Conservation (phyloP, 1,140 invertebrate genomes). For the Ceratosolen fusciceps region DNA sequence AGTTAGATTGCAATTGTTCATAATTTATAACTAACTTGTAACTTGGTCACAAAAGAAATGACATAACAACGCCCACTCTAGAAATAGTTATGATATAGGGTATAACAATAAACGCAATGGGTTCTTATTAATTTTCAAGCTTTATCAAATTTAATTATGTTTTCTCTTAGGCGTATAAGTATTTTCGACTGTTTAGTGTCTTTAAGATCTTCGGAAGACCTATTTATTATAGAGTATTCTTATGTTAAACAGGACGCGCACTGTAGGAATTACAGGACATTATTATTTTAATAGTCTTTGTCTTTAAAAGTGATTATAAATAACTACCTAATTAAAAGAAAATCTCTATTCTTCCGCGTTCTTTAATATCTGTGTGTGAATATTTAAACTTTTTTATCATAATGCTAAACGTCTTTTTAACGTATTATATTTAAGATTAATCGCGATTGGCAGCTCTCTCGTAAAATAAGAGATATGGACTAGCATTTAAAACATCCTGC, state of each 20-base stretch:
- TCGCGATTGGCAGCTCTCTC: constrained; percentile 54
- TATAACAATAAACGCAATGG: neutral
- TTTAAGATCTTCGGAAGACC: neutral
- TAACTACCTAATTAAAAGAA: constrained; percentile 6
- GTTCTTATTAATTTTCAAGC: neutral
- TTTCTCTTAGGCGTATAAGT: neutral
- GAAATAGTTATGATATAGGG: constrained; percentile 15
- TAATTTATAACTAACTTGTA: too few relatives aligned
- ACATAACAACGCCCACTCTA: constrained; percentile 1
- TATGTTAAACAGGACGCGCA: constrained; percentile 1
- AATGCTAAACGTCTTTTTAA: constrained; percentile 10
- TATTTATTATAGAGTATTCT: neutral
- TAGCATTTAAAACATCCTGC: constrained; percentile 65
- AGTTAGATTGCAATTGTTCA: too few relatives aligned
- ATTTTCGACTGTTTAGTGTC: constrained; percentile 15
- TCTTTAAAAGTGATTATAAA: neutral
- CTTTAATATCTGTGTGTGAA: neutral
- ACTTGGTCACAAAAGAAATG: too few relatives aligned
- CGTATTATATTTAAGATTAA: constrained; percentile 12
- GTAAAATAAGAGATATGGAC: constrained; percentile 68
- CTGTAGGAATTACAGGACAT: neutral
- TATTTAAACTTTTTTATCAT: neutral
- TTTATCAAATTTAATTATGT: constrained; percentile 21
- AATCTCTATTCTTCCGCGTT: neutral
- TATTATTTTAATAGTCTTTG: neutral